Evolutionary conservation across 2,888 invertebrate species (phyloP).

Genomic region (Drosophila mulleri): DNA sequence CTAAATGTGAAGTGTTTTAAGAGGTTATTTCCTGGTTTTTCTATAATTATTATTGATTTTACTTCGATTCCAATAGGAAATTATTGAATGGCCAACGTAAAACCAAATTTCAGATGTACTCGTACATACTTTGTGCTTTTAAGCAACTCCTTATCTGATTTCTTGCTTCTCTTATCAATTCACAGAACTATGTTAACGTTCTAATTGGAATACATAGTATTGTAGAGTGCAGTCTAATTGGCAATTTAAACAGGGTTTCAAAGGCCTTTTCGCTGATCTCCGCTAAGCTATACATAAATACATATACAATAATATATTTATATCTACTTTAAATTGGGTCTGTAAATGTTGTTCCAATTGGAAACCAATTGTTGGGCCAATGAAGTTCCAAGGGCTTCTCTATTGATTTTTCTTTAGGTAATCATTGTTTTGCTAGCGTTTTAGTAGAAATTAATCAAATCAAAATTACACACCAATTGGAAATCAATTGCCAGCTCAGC

Average conservation of each 20-base stretch:
- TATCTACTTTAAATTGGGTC: not conserved
- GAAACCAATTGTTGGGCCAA: not conserved
- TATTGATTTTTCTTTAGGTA: not conserved
- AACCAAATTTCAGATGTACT: not conserved
- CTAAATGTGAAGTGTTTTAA: not conserved
- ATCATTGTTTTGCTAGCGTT: not conserved
- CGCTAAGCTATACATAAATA: no score
- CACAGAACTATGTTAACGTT: not conserved
- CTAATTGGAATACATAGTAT: not conserved
- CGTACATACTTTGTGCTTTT: not conserved
- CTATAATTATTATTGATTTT: not conserved
- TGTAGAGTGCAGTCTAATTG: not conserved
- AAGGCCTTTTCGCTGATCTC: not conserved
- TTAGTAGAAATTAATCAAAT: no score
- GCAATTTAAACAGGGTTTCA: not conserved
- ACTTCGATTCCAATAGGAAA: not conserved
- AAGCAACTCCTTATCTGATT: not conserved
- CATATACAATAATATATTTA: not conserved
- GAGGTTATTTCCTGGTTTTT: not conserved
- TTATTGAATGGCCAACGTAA: not conserved
- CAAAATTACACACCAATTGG: not conserved
- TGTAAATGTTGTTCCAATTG: slow-evolving; percentile 10
- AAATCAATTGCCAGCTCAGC: not conserved
- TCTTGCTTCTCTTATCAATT: not conserved
- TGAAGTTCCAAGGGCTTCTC: not conserved